Base-by-base conservation (phyloP, 1,140 invertebrate genomes). In the Leptinotarsa texana region DNA sequence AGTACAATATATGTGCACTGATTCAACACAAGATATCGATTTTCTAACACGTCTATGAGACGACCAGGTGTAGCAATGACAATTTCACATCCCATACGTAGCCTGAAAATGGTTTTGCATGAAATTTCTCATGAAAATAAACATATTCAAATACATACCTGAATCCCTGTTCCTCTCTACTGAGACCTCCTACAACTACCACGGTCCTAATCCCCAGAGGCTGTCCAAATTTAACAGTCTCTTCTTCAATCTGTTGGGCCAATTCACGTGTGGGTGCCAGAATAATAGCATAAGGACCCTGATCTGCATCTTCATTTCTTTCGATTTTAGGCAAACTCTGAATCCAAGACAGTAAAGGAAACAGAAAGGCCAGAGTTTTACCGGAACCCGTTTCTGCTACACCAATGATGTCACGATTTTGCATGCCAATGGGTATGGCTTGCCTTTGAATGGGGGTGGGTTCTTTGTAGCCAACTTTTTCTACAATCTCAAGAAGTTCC, bases 1-100 rank as follows among this genome's bases (percentile, higher is more conserved):
- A 96, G 87, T n/a, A 96, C 95, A 79, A 96, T 95, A 83, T 96
- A 96, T 65, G 94, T 96, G 84, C 98, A 99, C 82, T 98, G 95
- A 86, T 94, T 96, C 1, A 99, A 87, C 11, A 99, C 98, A 69
- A 99, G 89, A 85, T 99, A 99, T 77, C 97, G 90, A 87, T 99
- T 99, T 87, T 99, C 98, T 66, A 99, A 87, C 0, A 99, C 98
- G 88, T 99, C 98, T 80, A 99, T 98, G 11, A 99, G 89, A 92
- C 98, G 95, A 89, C 98, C 98, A 66, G 98, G 98, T 1, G 98
- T 99, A 27, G 98, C 98, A 84, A 99, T 99, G n/a, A 99, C 98
- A 84, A 99, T 99, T 90, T 99, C 98, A 87, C 98, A 99, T 63
- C 98, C 98, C 87, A 98, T 91, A 81, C 98, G 88, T 18, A 99